These are phyloP conservation scores for Camponotus floridanus DNA, from an alignment of 1,140 invertebrate genomes.

Conservation along the genomic window DNA sequence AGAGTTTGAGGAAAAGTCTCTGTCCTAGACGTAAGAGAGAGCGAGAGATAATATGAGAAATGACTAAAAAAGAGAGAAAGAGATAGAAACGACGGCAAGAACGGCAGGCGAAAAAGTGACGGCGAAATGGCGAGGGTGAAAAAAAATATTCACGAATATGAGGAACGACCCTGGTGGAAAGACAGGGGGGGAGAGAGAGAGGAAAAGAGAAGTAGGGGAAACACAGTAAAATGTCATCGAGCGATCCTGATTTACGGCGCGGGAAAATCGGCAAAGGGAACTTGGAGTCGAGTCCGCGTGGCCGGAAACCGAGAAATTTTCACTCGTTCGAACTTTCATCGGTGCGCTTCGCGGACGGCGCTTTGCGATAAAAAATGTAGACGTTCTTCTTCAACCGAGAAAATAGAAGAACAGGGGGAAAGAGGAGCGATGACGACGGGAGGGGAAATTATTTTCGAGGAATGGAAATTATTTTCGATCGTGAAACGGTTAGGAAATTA, in stretches of 20 bases:
- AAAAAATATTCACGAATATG: constrained; percentile 53
- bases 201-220: constrained; percentile 61
- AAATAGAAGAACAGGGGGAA: neutral
- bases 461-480: constrained; percentile 62
- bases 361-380: constrained; percentile 42
- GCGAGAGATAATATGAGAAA: constrained; percentile 36
- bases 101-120: constrained; percentile 1
- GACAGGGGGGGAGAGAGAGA: neutral
- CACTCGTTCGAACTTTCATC: constrained; percentile 71
- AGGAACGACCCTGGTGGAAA: neutral
- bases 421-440: neutral
- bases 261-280: constrained; percentile 77
- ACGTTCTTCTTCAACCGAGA: neutral
- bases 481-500: constrained; percentile 39
- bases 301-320: constrained; percentile 73
- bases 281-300: constrained; percentile 63
- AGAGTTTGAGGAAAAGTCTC: constrained; percentile 69
- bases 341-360: constrained; percentile 38
- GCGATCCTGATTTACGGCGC: constrained; percentile 81
- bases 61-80: constrained; percentile 31
- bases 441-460: constrained; percentile 45
- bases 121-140: constrained; percentile 16
- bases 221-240: constrained; percentile 79
- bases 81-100: constrained; percentile 34
- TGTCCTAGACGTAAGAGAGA: constrained; percentile 36